Percentiles rank a stretch among this genome's conserved stretches.
phyloP scores from a whole-genome alignment of 2,888 invertebrate species.

The Nemoura dubitans region DNA sequence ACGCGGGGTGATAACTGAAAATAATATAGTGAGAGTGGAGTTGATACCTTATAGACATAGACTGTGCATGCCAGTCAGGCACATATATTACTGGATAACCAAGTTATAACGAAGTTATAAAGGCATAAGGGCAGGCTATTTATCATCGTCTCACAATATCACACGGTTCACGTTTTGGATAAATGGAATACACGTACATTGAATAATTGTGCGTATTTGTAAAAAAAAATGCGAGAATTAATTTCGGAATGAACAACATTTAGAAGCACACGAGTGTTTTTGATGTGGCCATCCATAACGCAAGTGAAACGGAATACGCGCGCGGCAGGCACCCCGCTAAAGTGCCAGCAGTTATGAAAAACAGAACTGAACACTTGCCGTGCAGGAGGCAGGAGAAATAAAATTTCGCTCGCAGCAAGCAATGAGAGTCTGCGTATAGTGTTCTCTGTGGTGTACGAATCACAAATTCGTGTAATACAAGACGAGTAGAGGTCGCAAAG shows the following conservation, averaged over 20 bases:
- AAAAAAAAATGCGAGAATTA: neutral
- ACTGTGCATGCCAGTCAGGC: no score
- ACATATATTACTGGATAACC: neutral
- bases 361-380: neutral
- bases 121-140: neutral
- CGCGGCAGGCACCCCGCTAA: neutral
- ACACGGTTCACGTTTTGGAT: neutral
- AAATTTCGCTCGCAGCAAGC: neutral
- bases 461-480: neutral
- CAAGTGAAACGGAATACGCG: neutral
- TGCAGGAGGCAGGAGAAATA: neutral
- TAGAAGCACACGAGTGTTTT: neutral
- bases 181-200: neutral
- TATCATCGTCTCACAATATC: neutral
- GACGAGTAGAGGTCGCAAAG: neutral
- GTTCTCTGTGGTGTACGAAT: no score
- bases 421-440: no score
- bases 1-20: neutral
- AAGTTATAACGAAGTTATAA: neutral
- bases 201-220: neutral
- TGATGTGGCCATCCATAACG: neutral
- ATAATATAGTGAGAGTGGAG: constrained; percentile 12
- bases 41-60: neutral
- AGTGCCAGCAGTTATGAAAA: neutral
- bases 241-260: neutral